phyloP scores from a whole-genome alignment of 2,113 vertebrate genomes.

The Euleptes europaea region DNA sequence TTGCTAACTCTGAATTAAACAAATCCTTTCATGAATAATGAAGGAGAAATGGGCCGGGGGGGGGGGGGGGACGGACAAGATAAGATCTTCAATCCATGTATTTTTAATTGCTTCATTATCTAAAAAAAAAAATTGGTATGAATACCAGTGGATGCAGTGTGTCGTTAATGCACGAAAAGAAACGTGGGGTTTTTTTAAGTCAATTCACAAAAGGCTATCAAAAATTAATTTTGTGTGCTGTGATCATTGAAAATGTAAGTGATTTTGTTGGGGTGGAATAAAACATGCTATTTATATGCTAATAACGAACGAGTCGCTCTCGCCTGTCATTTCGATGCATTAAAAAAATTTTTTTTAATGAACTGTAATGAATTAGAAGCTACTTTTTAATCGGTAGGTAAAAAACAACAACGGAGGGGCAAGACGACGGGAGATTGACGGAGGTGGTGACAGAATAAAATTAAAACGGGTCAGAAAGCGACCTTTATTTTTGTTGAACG shows the following conservation, averaged over 20 bases:
- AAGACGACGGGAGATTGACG: constrained; percentile 55
- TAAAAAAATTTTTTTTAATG: constrained; percentile 83
- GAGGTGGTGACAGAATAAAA: constrained; percentile 35
- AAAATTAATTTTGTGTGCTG: constrained; percentile 86
- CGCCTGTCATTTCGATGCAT: constrained; percentile 77
- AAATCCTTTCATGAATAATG: constrained; percentile 84
- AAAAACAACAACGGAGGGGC: constrained; percentile 45
- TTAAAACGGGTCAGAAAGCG: not conserved
- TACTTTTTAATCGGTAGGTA: constrained; percentile 65
- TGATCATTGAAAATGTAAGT: constrained; percentile 84
- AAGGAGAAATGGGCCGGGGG: constrained; percentile 79
- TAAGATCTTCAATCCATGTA: constrained; percentile 85
- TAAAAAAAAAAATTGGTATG: constrained; percentile 80
- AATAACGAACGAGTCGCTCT: constrained; percentile 79
- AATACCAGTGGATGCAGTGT: constrained; percentile 80
- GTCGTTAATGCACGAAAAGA: constrained; percentile 80
- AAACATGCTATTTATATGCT: constrained; percentile 86
- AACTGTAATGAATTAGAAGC: constrained; percentile 78
- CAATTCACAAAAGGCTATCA: constrained; percentile 86
- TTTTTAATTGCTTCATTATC: constrained; percentile 89
- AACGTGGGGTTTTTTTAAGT: constrained; percentile 77
- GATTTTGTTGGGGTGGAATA: constrained; percentile 80
- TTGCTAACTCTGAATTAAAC: constrained; percentile 84
- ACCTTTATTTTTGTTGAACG: not conserved
- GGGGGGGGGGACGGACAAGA: constrained; percentile 72